A percentile compares a stretch with the other conserved stretches of the same genome.
phyloP scores from a whole-genome alignment of 2,113 vertebrate species.

The Tupaia chinensis region DNA sequence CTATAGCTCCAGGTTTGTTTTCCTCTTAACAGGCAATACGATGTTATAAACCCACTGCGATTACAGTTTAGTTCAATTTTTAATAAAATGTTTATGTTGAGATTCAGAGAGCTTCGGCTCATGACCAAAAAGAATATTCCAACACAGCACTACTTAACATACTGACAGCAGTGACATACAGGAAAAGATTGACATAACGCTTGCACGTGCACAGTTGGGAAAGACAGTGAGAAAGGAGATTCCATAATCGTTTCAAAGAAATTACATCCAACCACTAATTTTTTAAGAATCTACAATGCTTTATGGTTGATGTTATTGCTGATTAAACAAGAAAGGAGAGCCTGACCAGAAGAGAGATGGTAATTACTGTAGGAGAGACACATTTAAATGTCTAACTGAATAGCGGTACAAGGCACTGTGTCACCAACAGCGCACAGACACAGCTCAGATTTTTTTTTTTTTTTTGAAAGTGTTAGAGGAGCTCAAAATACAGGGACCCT shows the following conservation, averaged over 20 bases:
- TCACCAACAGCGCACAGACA: background rate
- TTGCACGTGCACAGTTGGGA: background rate
- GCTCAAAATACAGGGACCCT: background rate
- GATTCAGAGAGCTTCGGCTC: background rate
- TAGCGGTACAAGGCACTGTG: background rate
- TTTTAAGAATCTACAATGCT: slow-evolving; percentile 18
- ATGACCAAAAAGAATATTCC: background rate
- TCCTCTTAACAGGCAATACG: background rate
- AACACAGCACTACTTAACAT: background rate
- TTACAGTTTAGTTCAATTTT: slow-evolving; percentile 16
- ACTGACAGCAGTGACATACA: background rate
- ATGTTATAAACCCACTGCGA: background rate
- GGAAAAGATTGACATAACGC: slow-evolving; percentile 35
- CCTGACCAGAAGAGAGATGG: background rate
- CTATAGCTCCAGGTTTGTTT: slow-evolving; percentile 25
- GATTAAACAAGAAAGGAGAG: background rate
- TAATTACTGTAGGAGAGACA: background rate
- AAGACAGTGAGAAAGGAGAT: slow-evolving; percentile 18
- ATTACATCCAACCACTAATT: background rate
- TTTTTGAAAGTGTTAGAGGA: background rate
- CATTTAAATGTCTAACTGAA: background rate
- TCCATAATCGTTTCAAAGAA: slow-evolving; percentile 49
- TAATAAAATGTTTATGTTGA: background rate
- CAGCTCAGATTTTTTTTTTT: background rate
- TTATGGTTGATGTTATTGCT: background rate